These are phyloP conservation scores for Phaetusa simplex DNA, from an alignment of 2,113 vertebrate genomes.

Conservation along the genomic window DNA sequence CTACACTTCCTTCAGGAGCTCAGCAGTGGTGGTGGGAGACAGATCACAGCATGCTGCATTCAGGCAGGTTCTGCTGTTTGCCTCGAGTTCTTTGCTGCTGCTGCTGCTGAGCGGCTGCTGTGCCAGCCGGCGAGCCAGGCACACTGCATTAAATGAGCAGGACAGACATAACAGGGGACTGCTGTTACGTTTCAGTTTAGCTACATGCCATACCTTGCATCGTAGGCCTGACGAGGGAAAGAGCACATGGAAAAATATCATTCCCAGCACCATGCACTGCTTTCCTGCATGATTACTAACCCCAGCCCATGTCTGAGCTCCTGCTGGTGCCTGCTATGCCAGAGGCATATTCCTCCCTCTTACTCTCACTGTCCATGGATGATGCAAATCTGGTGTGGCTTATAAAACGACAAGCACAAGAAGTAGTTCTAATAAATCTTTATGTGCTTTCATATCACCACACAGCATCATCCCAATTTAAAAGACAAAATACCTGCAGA, in stretches of 20 bases:
- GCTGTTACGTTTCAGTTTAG: background rate
- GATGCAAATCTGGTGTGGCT: background rate
- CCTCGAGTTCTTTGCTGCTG: fast-evolving
- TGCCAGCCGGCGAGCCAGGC: background rate
- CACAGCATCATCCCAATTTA: background rate
- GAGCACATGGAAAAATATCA: fast-evolving
- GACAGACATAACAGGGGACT: too few species aligned
- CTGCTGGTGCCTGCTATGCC: background rate
- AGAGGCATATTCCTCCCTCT: background rate
- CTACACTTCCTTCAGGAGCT: background rate
- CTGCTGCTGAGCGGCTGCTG: background rate
- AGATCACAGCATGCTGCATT: background rate
- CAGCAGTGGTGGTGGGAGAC: background rate
- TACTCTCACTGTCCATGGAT: background rate
- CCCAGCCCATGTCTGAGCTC: background rate
- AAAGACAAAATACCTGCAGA: background rate
- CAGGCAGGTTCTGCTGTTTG: background rate
- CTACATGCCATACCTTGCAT: background rate
- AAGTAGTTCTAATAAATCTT: background rate
- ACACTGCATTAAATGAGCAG: fast-evolving
- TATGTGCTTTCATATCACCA: background rate
- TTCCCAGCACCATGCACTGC: background rate
- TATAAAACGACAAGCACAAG: background rate
- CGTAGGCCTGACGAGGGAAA: background rate
- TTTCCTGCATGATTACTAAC: background rate